Base-by-base conservation (phyloP, 2,888 invertebrate species). In the Cynaeus angustus region DNA sequence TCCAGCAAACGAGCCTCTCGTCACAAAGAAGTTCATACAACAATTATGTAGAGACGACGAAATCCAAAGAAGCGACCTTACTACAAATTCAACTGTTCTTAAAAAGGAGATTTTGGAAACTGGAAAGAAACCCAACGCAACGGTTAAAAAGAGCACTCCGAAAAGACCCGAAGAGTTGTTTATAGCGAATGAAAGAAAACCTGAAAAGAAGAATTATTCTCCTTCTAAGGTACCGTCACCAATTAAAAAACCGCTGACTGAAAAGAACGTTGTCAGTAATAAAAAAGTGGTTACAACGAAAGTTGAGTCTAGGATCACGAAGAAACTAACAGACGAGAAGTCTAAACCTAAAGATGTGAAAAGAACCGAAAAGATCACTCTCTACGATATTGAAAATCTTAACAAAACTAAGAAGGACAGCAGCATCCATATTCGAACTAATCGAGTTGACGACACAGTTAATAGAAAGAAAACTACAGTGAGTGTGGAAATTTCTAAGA, bases 1-100 rank as follows among this genome's bases (percentile, higher is more conserved):
- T 28, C 83, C 84, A 9, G 79, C 84, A 10, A 77, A 81, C 14
- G 85, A 85, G 74, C 82, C 83, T 8, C 28, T 81, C 3, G 71
- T 77, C 13, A 77, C 78, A 13, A 83, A 83, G 66, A 83, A 80
- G 72, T 78, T 79, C 65, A 78, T 83, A 37, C 75, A 73, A 38
- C 74, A 74, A 48, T 65, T 82, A 30, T 80, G 82, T 45, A 74
- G 73, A 53, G 83, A 81, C 52, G 83, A 84, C 62, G 82, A 81
- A 68, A 69, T 77, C 21, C 75, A 76, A 21, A 72, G 75, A 68
- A 73, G 71, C 12, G 73, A 76, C 48, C n/a, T 68, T 8, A 73
- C 61, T 6, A 75, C 74, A 43, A 75, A 53, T n/a, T 12, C 43
- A n/a, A 46, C 33, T 33, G 10, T 16, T 37, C 37, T 61, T 14